Percentiles rank a stretch among this genome's conserved stretches.
Evolutionary conservation across 2,888 invertebrate genomes (phyloP).

Genomic region (Cataglyphis altisquamis): DNA sequence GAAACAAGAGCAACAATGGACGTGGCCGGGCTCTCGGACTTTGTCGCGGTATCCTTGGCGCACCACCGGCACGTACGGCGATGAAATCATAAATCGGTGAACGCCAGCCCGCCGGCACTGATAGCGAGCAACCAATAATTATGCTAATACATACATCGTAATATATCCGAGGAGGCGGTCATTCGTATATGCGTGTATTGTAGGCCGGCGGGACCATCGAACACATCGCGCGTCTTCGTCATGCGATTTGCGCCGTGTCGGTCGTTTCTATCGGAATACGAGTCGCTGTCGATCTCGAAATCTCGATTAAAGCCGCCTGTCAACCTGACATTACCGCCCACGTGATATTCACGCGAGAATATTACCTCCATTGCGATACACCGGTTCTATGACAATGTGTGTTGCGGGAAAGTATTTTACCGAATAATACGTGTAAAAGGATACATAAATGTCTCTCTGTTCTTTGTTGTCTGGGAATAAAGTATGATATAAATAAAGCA

Average conservation of each 20-base stretch:
- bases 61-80: slow-evolving; percentile 77
- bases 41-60: slow-evolving; percentile 57
- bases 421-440: neutral
- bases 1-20: slow-evolving; percentile 70
- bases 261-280: slow-evolving; percentile 47
- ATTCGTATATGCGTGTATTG: slow-evolving; percentile 74
- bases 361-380: neutral
- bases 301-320: slow-evolving; percentile 24
- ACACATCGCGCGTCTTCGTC: slow-evolving; percentile 18
- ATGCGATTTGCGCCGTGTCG: slow-evolving; percentile 26
- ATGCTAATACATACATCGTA: slow-evolving; percentile 83
- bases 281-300: slow-evolving; percentile 28
- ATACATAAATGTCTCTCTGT: slow-evolving; percentile 8
- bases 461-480: slow-evolving; percentile 1
- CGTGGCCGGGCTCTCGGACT: slow-evolving; percentile 61
- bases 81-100: slow-evolving; percentile 84
- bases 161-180: slow-evolving; percentile 81
- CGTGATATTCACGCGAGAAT: slow-evolving; percentile 10
- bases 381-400: neutral
- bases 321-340: slow-evolving; percentile 10
- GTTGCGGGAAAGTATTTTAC: neutral
- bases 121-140: slow-evolving; percentile 84
- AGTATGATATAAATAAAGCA: neutral
- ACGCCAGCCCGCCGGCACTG: slow-evolving; percentile 83
- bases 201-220: slow-evolving; percentile 56